phyloP scores from a whole-genome alignment of 2,888 invertebrate species.

The Xanthia togata region DNA sequence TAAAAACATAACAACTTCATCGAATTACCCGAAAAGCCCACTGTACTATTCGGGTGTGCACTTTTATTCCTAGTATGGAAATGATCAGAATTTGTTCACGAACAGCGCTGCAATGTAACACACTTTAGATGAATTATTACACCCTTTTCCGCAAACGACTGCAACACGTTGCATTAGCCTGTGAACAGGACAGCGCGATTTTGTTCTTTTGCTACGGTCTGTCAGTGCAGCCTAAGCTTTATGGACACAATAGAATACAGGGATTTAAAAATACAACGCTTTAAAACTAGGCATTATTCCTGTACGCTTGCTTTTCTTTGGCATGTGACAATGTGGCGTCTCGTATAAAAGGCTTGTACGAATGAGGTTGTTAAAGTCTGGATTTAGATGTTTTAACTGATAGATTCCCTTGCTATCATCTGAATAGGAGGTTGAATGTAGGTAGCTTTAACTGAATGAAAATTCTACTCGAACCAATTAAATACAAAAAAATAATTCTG shows the following conservation, averaged over 20 bases:
- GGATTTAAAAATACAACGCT: conserved; percentile 38
- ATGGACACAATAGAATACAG: conserved; percentile 50
- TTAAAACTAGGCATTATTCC: conserved; percentile 28
- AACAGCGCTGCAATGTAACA: conserved; percentile 34
- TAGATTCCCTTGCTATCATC: background rate
- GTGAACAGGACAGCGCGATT: conserved; percentile 39
- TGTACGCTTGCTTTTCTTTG: too few relatives aligned
- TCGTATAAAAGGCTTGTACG: background rate
- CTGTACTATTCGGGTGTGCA: background rate
- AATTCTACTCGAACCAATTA: background rate
- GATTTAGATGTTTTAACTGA: conserved; percentile 23
- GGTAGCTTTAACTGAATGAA: background rate
- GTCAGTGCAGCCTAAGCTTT: conserved; percentile 48
- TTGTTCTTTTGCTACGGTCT: conserved; percentile 38
- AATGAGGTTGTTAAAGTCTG: background rate
- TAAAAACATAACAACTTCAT: background rate
- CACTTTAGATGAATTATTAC: conserved; percentile 58
- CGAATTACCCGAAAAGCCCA: conserved; percentile 2
- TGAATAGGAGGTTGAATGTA: background rate
- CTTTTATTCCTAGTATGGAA: conserved; percentile 30
- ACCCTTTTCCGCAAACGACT: conserved; percentile 42
- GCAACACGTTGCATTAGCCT: conserved; percentile 49
- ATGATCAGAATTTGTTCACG: conserved; percentile 47
- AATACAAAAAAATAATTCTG: background rate
- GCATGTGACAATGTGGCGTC: background rate